These are phyloP conservation scores for Indri indri DNA, from an alignment of 2,113 vertebrate genomes.

Conservation along the genomic window DNA sequence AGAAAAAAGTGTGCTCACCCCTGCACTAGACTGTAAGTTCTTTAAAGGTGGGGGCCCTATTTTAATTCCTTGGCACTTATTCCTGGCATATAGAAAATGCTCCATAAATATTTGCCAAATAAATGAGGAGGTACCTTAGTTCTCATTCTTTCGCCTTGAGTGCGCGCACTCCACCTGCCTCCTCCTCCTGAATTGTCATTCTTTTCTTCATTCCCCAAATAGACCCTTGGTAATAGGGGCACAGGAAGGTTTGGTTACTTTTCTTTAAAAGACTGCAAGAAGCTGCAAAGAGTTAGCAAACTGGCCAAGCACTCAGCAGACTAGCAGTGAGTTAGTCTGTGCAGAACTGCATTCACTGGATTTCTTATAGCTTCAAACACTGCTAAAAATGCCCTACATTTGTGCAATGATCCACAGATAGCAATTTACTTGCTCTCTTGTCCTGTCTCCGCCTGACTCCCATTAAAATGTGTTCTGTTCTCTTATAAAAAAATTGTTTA, in stretches of 20 bases:
- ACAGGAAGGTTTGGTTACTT: neutral
- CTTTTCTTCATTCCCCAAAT: neutral
- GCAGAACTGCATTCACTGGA: neutral
- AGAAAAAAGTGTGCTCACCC: neutral
- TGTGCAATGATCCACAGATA: constrained; percentile 25
- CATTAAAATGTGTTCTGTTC: constrained; percentile 50
- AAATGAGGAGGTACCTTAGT: neutral
- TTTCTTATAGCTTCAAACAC: neutral
- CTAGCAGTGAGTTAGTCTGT: neutral
- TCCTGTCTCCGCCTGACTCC: neutral
- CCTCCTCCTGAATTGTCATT: neutral
- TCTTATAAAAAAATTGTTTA: constrained; percentile 16
- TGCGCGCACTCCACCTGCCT: too few species aligned
- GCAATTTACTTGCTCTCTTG: constrained; percentile 21
- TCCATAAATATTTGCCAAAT: neutral
- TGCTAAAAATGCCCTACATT: neutral
- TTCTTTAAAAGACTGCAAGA: neutral
- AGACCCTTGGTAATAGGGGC: neutral
- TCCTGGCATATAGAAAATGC: neutral
- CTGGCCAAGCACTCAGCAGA: neutral
- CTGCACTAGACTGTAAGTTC: neutral
- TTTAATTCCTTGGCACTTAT: neutral
- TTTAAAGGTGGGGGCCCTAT: neutral
- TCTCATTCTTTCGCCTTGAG: neutral
- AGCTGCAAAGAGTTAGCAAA: neutral